phyloP scores from a whole-genome alignment of 2,113 vertebrate genomes.

The Sarotherodon lohbergeri region DNA sequence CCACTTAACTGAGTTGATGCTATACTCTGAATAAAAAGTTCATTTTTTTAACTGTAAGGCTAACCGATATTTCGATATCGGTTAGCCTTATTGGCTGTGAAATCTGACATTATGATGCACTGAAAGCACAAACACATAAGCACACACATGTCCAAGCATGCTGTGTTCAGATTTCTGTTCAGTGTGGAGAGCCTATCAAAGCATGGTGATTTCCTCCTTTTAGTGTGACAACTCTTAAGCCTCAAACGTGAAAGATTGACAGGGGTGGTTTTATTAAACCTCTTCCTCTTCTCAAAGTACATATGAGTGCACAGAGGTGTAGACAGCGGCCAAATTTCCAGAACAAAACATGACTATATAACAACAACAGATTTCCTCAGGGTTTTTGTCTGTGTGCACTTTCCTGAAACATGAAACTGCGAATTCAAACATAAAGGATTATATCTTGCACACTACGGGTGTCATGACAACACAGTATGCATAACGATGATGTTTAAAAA shows the following conservation, averaged over 20 bases:
- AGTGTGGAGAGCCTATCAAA: conserved; percentile 33
- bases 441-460: not conserved
- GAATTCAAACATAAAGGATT: conserved; percentile 4
- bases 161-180: conserved; percentile 7
- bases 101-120: not conserved
- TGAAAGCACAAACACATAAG: not conserved
- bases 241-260: conserved; percentile 60
- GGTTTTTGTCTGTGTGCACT: conserved; percentile 10
- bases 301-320: conserved; percentile 13
- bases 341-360: conserved; percentile 39
- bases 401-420: conserved; percentile 1
- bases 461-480: not conserved
- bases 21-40: not conserved
- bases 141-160: conserved; percentile 28
- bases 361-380: conserved; percentile 7
- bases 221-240: conserved; percentile 56
- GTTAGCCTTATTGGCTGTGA: not conserved
- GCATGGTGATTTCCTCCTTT: conserved; percentile 43
- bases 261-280: conserved; percentile 53
- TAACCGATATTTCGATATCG: not conserved
- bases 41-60: not conserved
- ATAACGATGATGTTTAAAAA: not conserved
- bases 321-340: conserved; percentile 40
- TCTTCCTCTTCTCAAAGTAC: conserved; percentile 25
- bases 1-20: not conserved